Conservation (phyloP, 1,140 invertebrate genomes). For the Scaptodrosophila lebanonensis region DNA sequence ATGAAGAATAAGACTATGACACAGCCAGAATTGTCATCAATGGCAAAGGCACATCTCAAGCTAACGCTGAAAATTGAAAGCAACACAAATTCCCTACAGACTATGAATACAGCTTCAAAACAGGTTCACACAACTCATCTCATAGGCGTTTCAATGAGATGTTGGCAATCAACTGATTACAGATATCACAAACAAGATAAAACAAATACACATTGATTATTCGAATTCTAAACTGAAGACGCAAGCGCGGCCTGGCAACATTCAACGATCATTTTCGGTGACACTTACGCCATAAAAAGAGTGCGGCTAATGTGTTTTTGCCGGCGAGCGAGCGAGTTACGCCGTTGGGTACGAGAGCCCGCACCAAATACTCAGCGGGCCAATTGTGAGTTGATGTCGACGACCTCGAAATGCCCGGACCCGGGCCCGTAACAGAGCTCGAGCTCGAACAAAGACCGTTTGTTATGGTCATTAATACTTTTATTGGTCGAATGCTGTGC, state of each 20-base stretch:
- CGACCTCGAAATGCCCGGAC: constrained; percentile 50
- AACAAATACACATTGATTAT: constrained; percentile 12
- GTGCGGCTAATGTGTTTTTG: constrained; percentile 12
- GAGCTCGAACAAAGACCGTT: constrained; percentile 56
- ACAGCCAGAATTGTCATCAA: constrained; percentile 44
- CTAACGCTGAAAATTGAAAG: too few relatives aligned
- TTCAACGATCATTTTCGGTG: constrained; percentile 12
- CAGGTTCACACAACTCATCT: constrained; percentile 42
- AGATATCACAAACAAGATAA: constrained; percentile 10
- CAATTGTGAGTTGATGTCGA: too few relatives aligned
- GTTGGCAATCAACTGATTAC: too few relatives aligned
- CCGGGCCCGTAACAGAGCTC: constrained; percentile 14
- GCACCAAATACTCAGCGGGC: constrained; percentile 65
- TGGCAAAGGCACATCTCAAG: background rate
- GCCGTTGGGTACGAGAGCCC: constrained; percentile 18
- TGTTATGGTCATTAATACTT: constrained; percentile 74
- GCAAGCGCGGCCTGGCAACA: background rate
- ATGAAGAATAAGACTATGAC: constrained; percentile 6
- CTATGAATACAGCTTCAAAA: too few relatives aligned
- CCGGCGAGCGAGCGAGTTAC: constrained; percentile 39
- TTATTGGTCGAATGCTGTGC: constrained; percentile 51
- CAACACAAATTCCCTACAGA: too few relatives aligned
- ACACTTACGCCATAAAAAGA: constrained; percentile 3
- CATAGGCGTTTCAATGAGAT: too few relatives aligned
- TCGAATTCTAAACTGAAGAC: constrained; percentile 2